Base-by-base conservation (phyloP, 2,797 vertebrate species). In the Anguilla megastoma region DNA sequence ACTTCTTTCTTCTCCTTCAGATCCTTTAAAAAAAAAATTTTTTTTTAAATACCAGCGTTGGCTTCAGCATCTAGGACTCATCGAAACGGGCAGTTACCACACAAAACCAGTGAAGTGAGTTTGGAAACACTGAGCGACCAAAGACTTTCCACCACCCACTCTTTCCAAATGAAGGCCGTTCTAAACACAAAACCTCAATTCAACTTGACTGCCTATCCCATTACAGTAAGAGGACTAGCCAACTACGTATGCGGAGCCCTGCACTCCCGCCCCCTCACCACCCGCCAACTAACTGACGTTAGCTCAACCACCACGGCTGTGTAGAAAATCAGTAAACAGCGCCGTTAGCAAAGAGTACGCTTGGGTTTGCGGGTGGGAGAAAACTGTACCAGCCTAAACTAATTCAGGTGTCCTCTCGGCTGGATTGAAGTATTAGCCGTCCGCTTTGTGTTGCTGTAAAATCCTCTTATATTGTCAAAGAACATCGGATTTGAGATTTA, bases 1-100 rank as follows among this genome's bases (percentile, higher is more conserved):
- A 92, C 95, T 91, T 96, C 97, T 94, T 97, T 97, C 94, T 97
- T 97, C 91, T 97, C 97, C 87, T 97, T 97, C 92, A 97, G 94
- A 85, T 97, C 97, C 97, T 97, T 69, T 89, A 85, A 91, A 92
- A 89, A 21, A 63, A 41, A 41, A n/a, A n/a, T n/a, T n/a, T n/a
- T n/a, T n/a, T n/a, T n/a, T n/a, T n/a, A 21, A 21, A 52, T 52
- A 84, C n/a, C n/a, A 50, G 27, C 36, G 45, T 88, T 88, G 56
- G 79, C 80, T 86, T 83, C 21, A 79, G 30, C 24, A 48, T 41
- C 36, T 45, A 82, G n/a, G 60, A 66, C 85, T 60, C 84, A 33
- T 58, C 27, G 54, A 85, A 85, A 85, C 16, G 60, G 69, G 48
- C 45, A 60, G 66, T 88, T 48, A 85, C 50, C n/a, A 63, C 84